phyloP scores from a whole-genome alignment of 2,888 invertebrate genomes.

The Ditula angustiorana region DNA sequence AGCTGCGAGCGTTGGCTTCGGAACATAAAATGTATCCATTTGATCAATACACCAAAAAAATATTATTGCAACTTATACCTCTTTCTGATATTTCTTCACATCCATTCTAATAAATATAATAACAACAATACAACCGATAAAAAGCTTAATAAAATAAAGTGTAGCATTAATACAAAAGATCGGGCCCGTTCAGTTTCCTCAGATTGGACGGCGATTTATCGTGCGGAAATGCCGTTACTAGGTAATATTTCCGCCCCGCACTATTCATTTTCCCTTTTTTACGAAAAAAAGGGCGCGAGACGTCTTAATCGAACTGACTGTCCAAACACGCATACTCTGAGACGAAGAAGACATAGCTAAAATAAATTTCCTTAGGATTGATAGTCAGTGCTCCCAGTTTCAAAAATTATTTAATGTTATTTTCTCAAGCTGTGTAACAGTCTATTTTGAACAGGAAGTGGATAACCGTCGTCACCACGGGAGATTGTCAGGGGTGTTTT shows the following conservation, averaged over 20 bases:
- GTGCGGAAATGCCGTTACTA: constrained; percentile 85
- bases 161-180: constrained; percentile 83
- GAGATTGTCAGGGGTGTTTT: constrained; percentile 46
- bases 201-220: constrained; percentile 85
- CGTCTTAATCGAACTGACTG: constrained; percentile 76
- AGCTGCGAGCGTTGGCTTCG: too few relatives aligned
- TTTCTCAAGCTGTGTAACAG: constrained; percentile 19
- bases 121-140: constrained; percentile 77
- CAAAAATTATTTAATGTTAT: background rate
- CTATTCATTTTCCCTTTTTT: constrained; percentile 84
- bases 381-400: background rate
- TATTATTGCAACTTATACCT: background rate
- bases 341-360: constrained; percentile 37
- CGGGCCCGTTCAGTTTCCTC: constrained; percentile 72
- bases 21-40: too few relatives aligned
- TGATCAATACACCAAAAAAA: constrained; percentile 1
- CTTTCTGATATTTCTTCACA: constrained; percentile 33
- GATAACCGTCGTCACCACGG: constrained; percentile 43
- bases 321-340: constrained; percentile 48
- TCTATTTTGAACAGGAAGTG: constrained; percentile 14
- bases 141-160: constrained; percentile 82
- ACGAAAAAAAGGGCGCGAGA: constrained; percentile 83
- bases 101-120: constrained; percentile 72
- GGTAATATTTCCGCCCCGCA: constrained; percentile 84
- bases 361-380: background rate